These are phyloP conservation scores for Cheilinus undulatus DNA, from an alignment of 2,113 vertebrate species.

Conservation along the genomic window DNA sequence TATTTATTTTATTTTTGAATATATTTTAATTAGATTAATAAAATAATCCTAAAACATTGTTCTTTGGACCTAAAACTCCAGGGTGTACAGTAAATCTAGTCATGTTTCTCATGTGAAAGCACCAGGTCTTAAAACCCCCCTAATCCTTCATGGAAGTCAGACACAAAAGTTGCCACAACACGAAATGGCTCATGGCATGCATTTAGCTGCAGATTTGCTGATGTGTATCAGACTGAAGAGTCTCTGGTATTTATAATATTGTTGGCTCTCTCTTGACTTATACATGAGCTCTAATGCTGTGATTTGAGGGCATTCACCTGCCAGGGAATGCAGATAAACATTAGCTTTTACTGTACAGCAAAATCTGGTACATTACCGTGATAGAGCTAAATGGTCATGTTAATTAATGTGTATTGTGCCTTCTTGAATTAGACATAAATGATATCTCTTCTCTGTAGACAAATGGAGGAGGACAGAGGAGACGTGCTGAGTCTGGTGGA, in stretches of 20 bases:
- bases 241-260: not conserved
- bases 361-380: no score
- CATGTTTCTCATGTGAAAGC: not conserved
- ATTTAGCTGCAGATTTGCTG: not conserved
- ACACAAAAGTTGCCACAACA: not conserved
- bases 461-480: constrained; percentile 59
- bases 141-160: not conserved
- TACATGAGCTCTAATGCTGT: not conserved
- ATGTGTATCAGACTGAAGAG: not conserved
- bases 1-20: no score
- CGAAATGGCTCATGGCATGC: not conserved
- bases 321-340: no score
- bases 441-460: constrained; percentile 43
- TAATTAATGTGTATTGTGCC: not conserved
- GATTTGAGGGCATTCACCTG: no score
- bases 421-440: not conserved
- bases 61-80: no score
- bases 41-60: no score
- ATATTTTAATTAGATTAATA: no score
- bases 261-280: not conserved
- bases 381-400: no score
- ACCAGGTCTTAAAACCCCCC: not conserved
- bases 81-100: not conserved
- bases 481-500: constrained; percentile 92
- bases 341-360: no score